These are phyloP conservation scores for Acromyrmex heyeri DNA, from an alignment of 1,140 invertebrate genomes.

Conservation along the genomic window DNA sequence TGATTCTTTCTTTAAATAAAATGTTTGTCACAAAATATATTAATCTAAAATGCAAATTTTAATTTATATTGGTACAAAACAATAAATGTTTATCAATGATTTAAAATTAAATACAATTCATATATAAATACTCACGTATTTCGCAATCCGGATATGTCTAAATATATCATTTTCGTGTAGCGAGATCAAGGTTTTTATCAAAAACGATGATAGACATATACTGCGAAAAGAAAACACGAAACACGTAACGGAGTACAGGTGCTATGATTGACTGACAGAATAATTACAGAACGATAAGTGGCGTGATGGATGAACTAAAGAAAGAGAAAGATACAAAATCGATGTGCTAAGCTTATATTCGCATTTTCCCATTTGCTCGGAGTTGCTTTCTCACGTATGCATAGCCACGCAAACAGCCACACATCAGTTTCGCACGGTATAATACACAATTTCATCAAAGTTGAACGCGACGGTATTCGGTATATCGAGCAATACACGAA, in stretches of 20 bases:
- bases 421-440: conserved; percentile 19
- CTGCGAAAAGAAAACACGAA: conserved; percentile 43
- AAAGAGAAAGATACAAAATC: conserved; percentile 33
- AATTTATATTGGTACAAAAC: background rate
- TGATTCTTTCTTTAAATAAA: background rate
- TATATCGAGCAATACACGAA: background rate
- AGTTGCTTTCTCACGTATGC: background rate
- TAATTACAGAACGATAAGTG: conserved; percentile 62
- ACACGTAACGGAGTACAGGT: background rate
- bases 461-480: background rate
- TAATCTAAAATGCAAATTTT: background rate
- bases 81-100: background rate
- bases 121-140: background rate
- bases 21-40: background rate
- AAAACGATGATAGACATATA: conserved; percentile 28
- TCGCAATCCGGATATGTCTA: background rate
- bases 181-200: conserved; percentile 24
- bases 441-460: conserved; percentile 49
- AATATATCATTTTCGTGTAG: background rate
- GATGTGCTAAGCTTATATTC: conserved; percentile 26
- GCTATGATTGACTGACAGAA: conserved; percentile 61
- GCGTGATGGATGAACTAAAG: background rate
- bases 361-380: background rate
- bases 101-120: too few relatives aligned
- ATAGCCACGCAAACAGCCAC: background rate